Base-by-base conservation (phyloP, 2,113 vertebrate genomes). In the Delphinapterus leucas region DNA sequence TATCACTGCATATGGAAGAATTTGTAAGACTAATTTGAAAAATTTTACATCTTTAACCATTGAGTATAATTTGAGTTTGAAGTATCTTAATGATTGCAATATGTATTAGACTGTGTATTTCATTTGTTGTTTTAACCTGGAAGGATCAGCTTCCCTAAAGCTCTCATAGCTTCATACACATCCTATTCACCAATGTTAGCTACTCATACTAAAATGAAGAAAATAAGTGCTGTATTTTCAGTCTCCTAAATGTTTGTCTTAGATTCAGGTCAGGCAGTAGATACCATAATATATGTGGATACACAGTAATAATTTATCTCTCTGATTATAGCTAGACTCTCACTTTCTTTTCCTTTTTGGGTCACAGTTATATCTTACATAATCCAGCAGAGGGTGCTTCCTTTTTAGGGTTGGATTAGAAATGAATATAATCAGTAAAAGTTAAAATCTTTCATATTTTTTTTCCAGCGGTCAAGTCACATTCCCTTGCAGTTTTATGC, bases 351-450 rank as follows among this genome's bases (percentile, higher is more conserved):
- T 13, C 38, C 55, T 94, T 96, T 95, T 92, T 47, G 90, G 58
- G 77, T 95, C 85, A 82, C 44, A 98, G 97, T 97, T 89, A 98
- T 98, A 96, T 93, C 90, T 55, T 0, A 17, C 0, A 97, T 80
- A 76, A 98, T 88, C 97, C 97, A 98, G 97, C 88, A 99, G 98
- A 98, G 98, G 97, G 97, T 97, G 97, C 97, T 98, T 99, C 97
- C 88, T 95, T 98, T 98, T 98, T 98, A 98, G 97, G 93, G 96
- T 88, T 98, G 76, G 26, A 85, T 81, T 91, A 58, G 53, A 88
- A 97, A 38, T 6, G 47, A 88, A 58, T 93, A 80, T 82, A 65
- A n/a, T 60, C 49, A 76, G 38, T 61, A 68, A 93, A 88, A 97
- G 63, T 61, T 73, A 47, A 25, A 60, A 70, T 2, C 74, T 92